These are phyloP conservation scores for Sinhomidia bicolor DNA, from an alignment of 2,888 invertebrate genomes.

Conservation along the genomic window DNA sequence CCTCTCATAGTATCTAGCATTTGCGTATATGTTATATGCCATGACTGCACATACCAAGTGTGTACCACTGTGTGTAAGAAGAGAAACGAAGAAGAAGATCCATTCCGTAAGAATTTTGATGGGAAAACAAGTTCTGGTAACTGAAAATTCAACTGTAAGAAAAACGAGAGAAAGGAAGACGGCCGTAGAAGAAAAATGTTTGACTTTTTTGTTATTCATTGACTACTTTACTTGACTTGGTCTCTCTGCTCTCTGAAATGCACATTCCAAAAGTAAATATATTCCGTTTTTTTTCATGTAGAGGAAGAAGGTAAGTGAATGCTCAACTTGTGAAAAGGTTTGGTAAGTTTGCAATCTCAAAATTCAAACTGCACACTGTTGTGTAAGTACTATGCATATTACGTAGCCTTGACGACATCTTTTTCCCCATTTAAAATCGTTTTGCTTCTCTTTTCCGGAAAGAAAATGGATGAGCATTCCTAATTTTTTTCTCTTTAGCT, in stretches of 20 bases:
- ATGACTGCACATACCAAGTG: background rate
- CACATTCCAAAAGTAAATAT: background rate
- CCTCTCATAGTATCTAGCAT: constrained; percentile 27
- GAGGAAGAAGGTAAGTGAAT: background rate
- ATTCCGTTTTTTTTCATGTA: background rate
- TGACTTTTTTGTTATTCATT: constrained; percentile 63
- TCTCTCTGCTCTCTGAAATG: background rate
- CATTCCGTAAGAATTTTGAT: constrained; percentile 30
- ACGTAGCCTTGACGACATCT: constrained; percentile 46
- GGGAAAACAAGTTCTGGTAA: background rate
- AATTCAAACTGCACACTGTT: too few species aligned
- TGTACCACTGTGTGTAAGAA: background rate
- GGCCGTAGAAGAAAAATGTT: constrained; percentile 28
- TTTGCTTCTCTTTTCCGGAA: constrained; percentile 2
- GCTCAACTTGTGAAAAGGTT: background rate
- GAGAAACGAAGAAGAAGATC: too few species aligned
- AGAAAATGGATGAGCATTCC: constrained; percentile 28
- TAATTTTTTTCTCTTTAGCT: too few species aligned
- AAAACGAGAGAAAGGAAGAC: background rate
- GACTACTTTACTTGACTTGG: constrained; percentile 35
- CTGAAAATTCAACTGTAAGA: background rate
- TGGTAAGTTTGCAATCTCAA: constrained; percentile 14
- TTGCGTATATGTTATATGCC: constrained; percentile 26
- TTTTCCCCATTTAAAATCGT: constrained; percentile 35
- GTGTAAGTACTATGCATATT: too few species aligned